Percentiles rank a stretch among this genome's conserved stretches.
phyloP scores from a whole-genome alignment of 2,797 vertebrate species.

The Phaenicophaeus curvirostris region DNA sequence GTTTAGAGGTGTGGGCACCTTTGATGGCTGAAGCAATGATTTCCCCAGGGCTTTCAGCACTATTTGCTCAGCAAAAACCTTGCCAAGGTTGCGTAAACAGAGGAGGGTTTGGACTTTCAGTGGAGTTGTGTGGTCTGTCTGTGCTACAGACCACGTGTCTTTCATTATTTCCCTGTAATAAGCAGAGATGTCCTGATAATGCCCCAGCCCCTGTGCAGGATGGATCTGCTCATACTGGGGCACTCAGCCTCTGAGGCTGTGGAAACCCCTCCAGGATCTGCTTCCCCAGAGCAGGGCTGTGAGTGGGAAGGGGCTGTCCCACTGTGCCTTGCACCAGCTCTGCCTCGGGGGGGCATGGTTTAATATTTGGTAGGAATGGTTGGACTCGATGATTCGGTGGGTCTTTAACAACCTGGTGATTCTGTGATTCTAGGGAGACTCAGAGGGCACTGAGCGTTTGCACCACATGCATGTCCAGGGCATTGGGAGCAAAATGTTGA shows the following conservation, averaged over 20 bases:
- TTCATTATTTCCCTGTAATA: background rate
- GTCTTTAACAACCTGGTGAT: too few relatives aligned
- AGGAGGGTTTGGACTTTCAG: background rate
- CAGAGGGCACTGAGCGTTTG: rapidly evolving
- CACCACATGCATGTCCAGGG: rapidly evolving
- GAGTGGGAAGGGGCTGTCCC: background rate
- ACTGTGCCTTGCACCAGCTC: rapidly evolving
- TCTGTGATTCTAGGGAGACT: too few relatives aligned
- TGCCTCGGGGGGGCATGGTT: too few relatives aligned
- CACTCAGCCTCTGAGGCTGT: background rate
- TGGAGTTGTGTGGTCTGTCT: background rate
- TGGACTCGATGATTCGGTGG: too few relatives aligned
- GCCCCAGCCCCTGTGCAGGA: background rate
- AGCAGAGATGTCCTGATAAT: background rate
- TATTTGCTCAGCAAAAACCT: background rate
- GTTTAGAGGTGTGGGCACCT: background rate
- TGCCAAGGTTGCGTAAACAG: background rate
- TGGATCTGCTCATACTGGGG: background rate
- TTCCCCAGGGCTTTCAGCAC: background rate
- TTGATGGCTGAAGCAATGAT: too few relatives aligned
- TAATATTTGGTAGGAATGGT: too few relatives aligned
- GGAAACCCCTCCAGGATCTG: background rate
- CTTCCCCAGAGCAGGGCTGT: background rate
- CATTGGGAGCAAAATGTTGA: background rate
- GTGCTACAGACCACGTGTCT: background rate